Evolutionary conservation across 2,113 vertebrate species (phyloP).

Genomic region (Entomyzon cyanotis): DNA sequence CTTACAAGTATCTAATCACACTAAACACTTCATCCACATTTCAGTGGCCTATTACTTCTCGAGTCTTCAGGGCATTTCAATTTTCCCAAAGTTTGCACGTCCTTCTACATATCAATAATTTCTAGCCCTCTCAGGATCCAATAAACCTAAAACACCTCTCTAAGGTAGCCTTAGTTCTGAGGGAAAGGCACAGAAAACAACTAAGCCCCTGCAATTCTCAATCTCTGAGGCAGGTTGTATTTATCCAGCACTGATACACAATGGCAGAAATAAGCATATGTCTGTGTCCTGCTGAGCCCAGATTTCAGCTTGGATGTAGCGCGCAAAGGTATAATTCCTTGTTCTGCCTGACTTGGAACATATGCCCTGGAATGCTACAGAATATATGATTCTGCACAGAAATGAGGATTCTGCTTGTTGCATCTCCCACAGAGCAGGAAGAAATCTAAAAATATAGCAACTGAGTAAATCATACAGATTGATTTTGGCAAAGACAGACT

Average conservation of each 20-base stretch:
- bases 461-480: background rate
- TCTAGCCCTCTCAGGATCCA: background rate
- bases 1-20: background rate
- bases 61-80: background rate
- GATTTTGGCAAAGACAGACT: slow-evolving; percentile 31
- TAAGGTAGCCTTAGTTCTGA: background rate
- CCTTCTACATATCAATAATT: background rate
- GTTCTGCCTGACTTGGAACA: background rate
- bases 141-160: background rate
- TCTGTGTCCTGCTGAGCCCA: background rate
- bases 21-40: background rate
- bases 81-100: background rate
- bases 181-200: background rate
- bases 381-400: slow-evolving; percentile 41
- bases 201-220: background rate
- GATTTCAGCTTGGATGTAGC: background rate
- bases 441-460: slow-evolving; percentile 27
- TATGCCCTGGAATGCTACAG: slow-evolving; percentile 15
- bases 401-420: slow-evolving; percentile 34
- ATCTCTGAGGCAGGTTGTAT: background rate
- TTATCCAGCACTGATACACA: background rate
- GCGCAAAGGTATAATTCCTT: background rate
- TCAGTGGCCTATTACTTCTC: background rate
- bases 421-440: slow-evolving; percentile 45
- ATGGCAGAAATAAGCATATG: background rate